Evolutionary conservation across 1,140 invertebrate species (phyloP).

Genomic region (Palaemon carinicauda): DNA sequence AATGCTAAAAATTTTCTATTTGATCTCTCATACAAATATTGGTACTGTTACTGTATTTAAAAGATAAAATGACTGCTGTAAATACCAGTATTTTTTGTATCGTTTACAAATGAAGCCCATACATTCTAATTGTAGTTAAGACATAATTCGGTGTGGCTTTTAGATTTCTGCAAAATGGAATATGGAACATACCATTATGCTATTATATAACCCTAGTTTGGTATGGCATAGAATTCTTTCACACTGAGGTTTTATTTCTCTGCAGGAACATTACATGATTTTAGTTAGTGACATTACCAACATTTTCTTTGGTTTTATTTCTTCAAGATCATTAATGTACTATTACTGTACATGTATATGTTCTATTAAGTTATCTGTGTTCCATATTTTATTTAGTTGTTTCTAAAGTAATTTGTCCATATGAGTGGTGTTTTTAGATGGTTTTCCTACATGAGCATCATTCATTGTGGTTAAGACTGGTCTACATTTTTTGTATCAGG

Average conservation of each 20-base stretch:
- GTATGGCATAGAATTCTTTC: not conserved
- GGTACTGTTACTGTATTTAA: too few species aligned
- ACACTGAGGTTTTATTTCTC: not conserved
- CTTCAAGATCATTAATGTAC: not conserved
- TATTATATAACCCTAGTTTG: not conserved
- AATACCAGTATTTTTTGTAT: too few species aligned
- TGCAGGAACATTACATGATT: not conserved
- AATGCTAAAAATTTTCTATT: not conserved
- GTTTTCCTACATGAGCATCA: not conserved
- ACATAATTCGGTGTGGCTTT: not conserved
- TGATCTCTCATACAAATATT: not conserved
- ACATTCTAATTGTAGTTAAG: too few species aligned
- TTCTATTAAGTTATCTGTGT: not conserved
- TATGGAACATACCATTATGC: not conserved
- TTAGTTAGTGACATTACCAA: not conserved
- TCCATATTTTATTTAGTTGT: constrained; percentile 16
- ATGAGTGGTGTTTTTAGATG: not conserved
- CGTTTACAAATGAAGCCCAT: too few species aligned
- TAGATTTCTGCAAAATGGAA: not conserved
- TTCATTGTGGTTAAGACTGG: not conserved
- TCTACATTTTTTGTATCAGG: not conserved
- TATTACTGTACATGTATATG: not conserved
- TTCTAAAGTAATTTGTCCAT: not conserved
- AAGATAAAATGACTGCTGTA: too few species aligned
- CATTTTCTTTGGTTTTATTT: not conserved